Evolutionary conservation across 2,797 vertebrate species (phyloP), one percentile per base, ranked within the genome.

Genomic region (Steatocranus sp.): DNA sequence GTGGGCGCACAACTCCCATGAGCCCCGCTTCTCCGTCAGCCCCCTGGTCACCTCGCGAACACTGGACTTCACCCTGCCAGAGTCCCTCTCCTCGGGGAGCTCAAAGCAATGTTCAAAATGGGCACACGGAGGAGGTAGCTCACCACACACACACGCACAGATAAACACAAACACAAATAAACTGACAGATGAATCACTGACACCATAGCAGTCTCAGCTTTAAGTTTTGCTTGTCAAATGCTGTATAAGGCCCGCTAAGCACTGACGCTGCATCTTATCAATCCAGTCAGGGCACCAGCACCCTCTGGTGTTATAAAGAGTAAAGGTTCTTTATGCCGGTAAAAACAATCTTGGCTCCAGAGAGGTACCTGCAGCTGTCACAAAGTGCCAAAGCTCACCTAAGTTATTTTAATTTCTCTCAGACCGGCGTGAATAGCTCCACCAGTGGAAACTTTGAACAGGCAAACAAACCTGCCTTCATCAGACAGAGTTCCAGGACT

Each of bases 401-500:
- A 32, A 75, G 7, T 77, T 51, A 8, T 11, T 78, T 48, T 38
- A 25, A 25, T 88, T 58, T 43, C 18, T 32, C 58, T 68, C 83
- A 96, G 96, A 83, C 73, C 48, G 36, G 34, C 56, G 82, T 78
- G 80, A 92, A 90, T 80, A 89, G 38, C 46, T 46, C 91, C 5
- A 51, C 86, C 82, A 49, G 75, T 8, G 43, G 32, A 58, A 91
- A 79, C 83, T 84, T 87, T 79, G 89, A 94, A 81, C 90, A 90
- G 50, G 84, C 88, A 2, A 8, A 81, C 38, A 94, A 89, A 90
- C 87, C 90, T 48, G 95, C 96, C 18, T 97, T 99, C 76, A 89
- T 84, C 83, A 94, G 96, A 58, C 95, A 96, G 90, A 98, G 96
- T 91, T 95, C 97, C 84, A 97, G 97, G 90, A 98, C 98, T 1